Base-by-base conservation (phyloP, 2,888 invertebrate species). In the Dryococelus australis region DNA sequence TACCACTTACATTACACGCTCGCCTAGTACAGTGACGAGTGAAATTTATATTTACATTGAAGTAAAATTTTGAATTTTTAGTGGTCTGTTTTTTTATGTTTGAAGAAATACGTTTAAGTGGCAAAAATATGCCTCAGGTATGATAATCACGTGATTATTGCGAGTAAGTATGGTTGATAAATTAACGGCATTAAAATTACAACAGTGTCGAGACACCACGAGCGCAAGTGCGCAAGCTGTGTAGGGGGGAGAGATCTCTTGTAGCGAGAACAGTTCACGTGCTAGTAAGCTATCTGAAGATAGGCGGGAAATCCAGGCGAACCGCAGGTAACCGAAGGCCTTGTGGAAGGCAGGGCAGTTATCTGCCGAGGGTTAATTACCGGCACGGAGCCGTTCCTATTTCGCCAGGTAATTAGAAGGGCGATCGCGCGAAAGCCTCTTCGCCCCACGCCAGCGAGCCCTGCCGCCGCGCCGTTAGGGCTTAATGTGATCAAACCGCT, bases 321-420 rank as follows among this genome's bases (percentile, higher is more conserved):
- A 20, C 51, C 51, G 51, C 51, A 12, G 35, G 47, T 47, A 65
- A 65, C n/a, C 65, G 65, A 65, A 47, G 47, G 16, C 12, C 47
- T 16, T 16, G 47, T 47, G 47, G 47, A 47, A 65, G 65, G 65
- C n/a, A 65, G 65, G 16, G n/a, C 65, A 65, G 65, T 65, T 65
- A 65, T 65, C 65, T n/a, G 16, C 65, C 47, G 65, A n/a, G 65
- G 65, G 24, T n/a, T 65, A 65, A 65, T 65, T 65, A 65, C 65
- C 65, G 65, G 16, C 24, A 65, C 65, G 20, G 65, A 65, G 65
- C 65, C 65, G 24, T n/a, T 65, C 65, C 65, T 65, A 65, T 65
- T 65, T 65, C 65, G 65, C 65, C 65, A 65, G 65, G 65, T 65
- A 65, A 65, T 65, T 65, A 65, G n/a, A 20, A n/a, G 65, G 65